These are phyloP conservation scores for Linyphia triangularis DNA, from an alignment of 2,888 invertebrate genomes.

Conservation along the genomic window DNA sequence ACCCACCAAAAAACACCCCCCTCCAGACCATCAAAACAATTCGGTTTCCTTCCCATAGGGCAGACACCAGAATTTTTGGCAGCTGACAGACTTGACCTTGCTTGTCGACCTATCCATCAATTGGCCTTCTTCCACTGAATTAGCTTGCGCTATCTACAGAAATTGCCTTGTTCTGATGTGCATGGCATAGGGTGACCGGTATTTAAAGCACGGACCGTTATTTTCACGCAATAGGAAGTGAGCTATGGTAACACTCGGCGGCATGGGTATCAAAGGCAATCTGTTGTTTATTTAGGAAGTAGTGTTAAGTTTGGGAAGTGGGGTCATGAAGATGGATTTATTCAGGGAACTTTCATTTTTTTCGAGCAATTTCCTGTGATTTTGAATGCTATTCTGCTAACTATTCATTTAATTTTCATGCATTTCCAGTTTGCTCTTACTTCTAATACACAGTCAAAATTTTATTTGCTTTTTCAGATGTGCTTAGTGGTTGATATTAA, in stretches of 20 bases:
- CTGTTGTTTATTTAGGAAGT: slow-evolving; percentile 10
- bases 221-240: slow-evolving; percentile 20
- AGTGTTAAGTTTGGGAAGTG: background rate
- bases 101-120: slow-evolving; percentile 1
- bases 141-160: background rate
- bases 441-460: no score
- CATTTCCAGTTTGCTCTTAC: no score
- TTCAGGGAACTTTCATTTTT: no score
- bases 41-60: background rate
- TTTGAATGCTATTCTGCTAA: no score
- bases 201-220: slow-evolving; percentile 28
- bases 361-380: no score
- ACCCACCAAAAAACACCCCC: slow-evolving; percentile 1
- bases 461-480: no score
- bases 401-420: no score
- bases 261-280: background rate
- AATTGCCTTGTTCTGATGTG: slow-evolving; percentile 7
- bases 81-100: slow-evolving; percentile 54
- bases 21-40: background rate
- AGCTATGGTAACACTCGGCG: background rate
- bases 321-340: no score
- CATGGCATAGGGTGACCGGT: background rate
- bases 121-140: slow-evolving; percentile 16
- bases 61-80: slow-evolving; percentile 22
- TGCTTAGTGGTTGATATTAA: no score